These are phyloP conservation scores for Archivesica marissinica DNA, from an alignment of 1,140 invertebrate genomes.

Conservation along the genomic window DNA sequence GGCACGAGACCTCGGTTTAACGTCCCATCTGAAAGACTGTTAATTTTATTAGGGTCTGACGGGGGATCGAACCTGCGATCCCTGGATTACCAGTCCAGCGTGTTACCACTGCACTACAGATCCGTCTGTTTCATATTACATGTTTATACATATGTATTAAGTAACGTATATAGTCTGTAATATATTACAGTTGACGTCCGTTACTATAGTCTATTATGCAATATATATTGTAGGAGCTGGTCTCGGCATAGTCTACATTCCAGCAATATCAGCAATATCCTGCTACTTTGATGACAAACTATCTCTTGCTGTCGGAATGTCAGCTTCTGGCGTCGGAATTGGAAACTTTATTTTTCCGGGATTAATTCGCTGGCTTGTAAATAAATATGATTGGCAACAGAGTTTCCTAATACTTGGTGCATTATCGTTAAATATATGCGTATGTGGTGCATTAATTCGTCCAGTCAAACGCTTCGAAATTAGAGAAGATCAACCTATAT, in stretches of 20 bases:
- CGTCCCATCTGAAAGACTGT: too few relatives aligned
- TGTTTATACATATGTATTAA: too few relatives aligned
- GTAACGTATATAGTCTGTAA: too few relatives aligned
- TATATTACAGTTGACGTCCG: too few relatives aligned
- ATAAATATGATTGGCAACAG: slow-evolving; percentile 88
- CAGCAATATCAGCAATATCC: slow-evolving; percentile 93
- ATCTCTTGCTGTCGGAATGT: slow-evolving; percentile 94
- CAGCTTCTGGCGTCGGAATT: slow-evolving; percentile 95
- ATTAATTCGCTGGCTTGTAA: slow-evolving; percentile 87
- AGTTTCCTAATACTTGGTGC: slow-evolving; percentile 84
- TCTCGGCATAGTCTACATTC: slow-evolving; percentile 93
- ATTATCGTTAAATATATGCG: slow-evolving; percentile 65
- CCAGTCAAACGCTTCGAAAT: slow-evolving; percentile 39
- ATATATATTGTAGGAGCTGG: slow-evolving; percentile 93
- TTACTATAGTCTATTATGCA: too few relatives aligned
- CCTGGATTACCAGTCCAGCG: too few relatives aligned
- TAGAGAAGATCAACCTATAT: slow-evolving; percentile 42
- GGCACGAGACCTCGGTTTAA: too few relatives aligned
- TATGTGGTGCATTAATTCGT: slow-evolving; percentile 62
- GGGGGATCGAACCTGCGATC: too few relatives aligned
- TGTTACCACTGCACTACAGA: too few relatives aligned
- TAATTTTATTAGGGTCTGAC: too few relatives aligned
- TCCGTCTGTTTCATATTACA: too few relatives aligned
- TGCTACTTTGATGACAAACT: slow-evolving; percentile 96
- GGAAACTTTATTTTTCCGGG: slow-evolving; percentile 90